Conservation (phyloP, 1,140 invertebrate species). For the Rhynchophorus ferrugineus region DNA sequence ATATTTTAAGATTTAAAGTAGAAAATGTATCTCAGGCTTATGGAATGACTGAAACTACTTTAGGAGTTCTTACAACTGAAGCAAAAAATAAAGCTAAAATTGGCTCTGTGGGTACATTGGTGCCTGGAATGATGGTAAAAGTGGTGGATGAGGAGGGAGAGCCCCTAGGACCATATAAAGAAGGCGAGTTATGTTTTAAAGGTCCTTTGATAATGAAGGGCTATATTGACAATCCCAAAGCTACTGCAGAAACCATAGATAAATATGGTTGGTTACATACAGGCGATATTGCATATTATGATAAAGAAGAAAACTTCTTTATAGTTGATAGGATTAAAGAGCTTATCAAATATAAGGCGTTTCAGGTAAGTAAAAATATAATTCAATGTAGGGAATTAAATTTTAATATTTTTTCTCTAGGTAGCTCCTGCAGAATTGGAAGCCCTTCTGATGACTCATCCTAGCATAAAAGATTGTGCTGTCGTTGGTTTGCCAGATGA, state of each 20-base stretch:
- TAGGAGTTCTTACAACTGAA: slow-evolving; percentile 38
- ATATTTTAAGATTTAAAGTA: slow-evolving; percentile 33
- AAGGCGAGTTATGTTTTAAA: slow-evolving; percentile 67
- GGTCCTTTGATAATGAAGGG: slow-evolving; percentile 60
- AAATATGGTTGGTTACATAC: slow-evolving; percentile 69
- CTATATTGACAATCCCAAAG: slow-evolving; percentile 54
- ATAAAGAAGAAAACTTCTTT: slow-evolving; percentile 47
- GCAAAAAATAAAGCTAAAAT: slow-evolving; percentile 37
- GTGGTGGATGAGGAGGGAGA: slow-evolving; percentile 56
- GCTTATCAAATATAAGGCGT: slow-evolving; percentile 32
- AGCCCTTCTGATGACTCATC: slow-evolving; percentile 60
- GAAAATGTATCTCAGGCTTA: slow-evolving; percentile 53
- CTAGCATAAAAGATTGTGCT: slow-evolving; percentile 60
- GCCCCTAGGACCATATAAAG: slow-evolving; percentile 51
- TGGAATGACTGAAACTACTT: slow-evolving; percentile 61
- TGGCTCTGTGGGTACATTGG: slow-evolving; percentile 53
- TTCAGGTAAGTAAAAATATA: slow-evolving; percentile 30
- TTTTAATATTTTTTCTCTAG: slow-evolving; percentile 35
- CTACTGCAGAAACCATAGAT: slow-evolving; percentile 58
- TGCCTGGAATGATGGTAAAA: slow-evolving; percentile 54
- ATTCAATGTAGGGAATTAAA: neutral
- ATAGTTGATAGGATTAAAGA: slow-evolving; percentile 32
- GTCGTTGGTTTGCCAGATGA: slow-evolving; percentile 67
- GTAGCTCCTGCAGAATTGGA: slow-evolving; percentile 77
- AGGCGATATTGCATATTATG: slow-evolving; percentile 73